A percentile compares a stretch with the other conserved stretches of the same genome.
These are phyloP conservation scores for Corythornis vintsioides DNA, from an alignment of 2,113 vertebrate genomes.

Conservation along the genomic window DNA sequence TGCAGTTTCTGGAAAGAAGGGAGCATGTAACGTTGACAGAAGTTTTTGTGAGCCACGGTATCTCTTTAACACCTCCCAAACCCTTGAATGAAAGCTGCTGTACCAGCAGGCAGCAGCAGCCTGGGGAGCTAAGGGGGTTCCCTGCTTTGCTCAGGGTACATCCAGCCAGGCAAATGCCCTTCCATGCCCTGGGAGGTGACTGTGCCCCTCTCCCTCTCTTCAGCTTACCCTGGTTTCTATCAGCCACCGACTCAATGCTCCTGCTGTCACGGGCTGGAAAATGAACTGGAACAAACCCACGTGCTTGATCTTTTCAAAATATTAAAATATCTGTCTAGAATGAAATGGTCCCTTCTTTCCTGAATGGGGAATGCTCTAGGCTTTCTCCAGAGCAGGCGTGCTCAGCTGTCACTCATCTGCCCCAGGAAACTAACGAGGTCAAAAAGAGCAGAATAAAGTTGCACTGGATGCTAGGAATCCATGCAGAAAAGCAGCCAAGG, in stretches of 20 bases:
- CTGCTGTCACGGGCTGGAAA: not conserved
- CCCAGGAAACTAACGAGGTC: not conserved
- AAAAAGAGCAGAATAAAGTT: not conserved
- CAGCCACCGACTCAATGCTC: not conserved
- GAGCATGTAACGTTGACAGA: not conserved
- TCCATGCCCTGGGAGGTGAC: not conserved
- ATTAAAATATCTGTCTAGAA: not conserved
- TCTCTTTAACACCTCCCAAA: not conserved
- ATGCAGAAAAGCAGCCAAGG: not conserved
- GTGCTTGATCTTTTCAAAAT: not conserved
- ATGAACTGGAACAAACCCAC: not conserved
- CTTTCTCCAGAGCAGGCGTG: not conserved
- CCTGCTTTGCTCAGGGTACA: not conserved
- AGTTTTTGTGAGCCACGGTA: not conserved
- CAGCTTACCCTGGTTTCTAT: not conserved
- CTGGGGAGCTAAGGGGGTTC: not conserved
- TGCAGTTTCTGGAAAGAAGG: not conserved
- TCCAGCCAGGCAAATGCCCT: not conserved
- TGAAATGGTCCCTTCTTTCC: not conserved
- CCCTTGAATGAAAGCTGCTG: not conserved
- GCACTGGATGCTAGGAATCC: not conserved
- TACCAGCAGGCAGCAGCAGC: not conserved
- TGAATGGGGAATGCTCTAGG: not conserved
- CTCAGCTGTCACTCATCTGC: not conserved
- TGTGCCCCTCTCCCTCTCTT: not conserved